A percentile compares a stretch with the other conserved stretches of the same genome.
Evolutionary conservation across 1,140 invertebrate genomes (phyloP).

Genomic region (Odontomachus brunneus): DNA sequence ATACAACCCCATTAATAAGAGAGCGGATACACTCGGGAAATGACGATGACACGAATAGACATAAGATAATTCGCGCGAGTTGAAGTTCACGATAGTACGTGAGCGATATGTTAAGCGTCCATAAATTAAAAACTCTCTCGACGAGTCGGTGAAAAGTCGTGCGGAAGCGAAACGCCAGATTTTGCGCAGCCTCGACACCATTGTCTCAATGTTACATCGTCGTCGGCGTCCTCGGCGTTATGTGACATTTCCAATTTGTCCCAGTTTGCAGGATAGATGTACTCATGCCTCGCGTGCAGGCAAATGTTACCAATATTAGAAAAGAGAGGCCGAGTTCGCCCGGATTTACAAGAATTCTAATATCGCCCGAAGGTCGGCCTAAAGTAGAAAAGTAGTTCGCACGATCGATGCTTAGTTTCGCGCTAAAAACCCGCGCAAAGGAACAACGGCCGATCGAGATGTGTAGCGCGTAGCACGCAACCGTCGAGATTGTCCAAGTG

Average conservation of each 20-base stretch:
- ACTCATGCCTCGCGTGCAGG: slow-evolving; percentile 58
- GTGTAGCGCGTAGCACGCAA: neutral
- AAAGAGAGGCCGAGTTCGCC: slow-evolving; percentile 56
- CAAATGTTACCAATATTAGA: slow-evolving; percentile 61
- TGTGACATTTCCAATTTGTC: slow-evolving; percentile 61
- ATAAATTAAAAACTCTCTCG: neutral
- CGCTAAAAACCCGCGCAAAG: slow-evolving; percentile 39
- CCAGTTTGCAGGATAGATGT: slow-evolving; percentile 52
- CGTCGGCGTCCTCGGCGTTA: slow-evolving; percentile 36
- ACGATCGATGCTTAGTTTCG: slow-evolving; percentile 64
- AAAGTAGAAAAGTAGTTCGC: slow-evolving; percentile 70
- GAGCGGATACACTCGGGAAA: too few relatives aligned
- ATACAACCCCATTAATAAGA: neutral
- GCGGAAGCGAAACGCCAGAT: slow-evolving; percentile 21
- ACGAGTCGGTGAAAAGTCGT: slow-evolving; percentile 15
- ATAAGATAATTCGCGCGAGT: too few relatives aligned
- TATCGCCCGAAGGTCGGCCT: slow-evolving; percentile 66
- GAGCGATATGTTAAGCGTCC: neutral
- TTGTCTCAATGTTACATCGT: slow-evolving; percentile 47
- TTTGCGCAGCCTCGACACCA: slow-evolving; percentile 37
- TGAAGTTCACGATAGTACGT: neutral
- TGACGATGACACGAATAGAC: too few relatives aligned
- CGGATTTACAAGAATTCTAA: slow-evolving; percentile 71
- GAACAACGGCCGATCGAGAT: neutral
- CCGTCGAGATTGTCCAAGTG: neutral